phyloP scores from a whole-genome alignment of 2,113 vertebrate species.

The Ondatra zibethicus region DNA sequence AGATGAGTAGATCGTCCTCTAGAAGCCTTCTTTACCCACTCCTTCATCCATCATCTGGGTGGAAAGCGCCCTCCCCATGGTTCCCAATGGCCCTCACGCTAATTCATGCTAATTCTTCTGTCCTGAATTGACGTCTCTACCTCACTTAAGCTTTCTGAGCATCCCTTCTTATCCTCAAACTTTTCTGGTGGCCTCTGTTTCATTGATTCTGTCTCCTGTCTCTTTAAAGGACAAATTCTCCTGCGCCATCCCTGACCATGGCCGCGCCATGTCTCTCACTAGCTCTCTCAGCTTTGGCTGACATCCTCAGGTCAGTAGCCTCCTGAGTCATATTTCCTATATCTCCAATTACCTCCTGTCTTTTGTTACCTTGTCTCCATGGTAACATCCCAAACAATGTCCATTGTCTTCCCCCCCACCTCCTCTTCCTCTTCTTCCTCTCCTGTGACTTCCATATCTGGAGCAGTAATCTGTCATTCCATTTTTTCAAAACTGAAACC shows the following conservation, averaged over 20 bases:
- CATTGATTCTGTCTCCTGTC: not conserved
- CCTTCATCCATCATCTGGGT: not conserved
- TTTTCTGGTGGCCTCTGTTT: not conserved
- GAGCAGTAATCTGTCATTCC: not conserved
- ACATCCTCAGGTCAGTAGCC: not conserved
- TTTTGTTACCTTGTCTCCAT: not conserved
- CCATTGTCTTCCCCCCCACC: not conserved
- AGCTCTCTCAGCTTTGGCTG: not conserved
- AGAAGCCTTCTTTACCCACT: accelerated
- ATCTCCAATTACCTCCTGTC: not conserved
- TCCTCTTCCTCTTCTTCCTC: not conserved
- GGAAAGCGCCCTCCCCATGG: not conserved
- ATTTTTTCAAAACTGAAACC: not conserved
- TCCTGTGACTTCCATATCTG: not conserved
- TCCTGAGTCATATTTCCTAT: accelerated
- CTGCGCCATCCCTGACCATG: not conserved
- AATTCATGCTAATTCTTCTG: not conserved
- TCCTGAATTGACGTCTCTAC: not conserved
- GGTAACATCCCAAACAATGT: not conserved
- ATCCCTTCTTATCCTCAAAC: not conserved
- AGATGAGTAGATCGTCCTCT: not conserved
- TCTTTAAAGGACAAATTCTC: not conserved
- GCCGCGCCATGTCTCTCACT: accelerated
- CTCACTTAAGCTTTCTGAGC: not conserved
- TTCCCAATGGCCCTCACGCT: not conserved